Base-by-base conservation (phyloP, 2,113 vertebrate genomes). In the Tachycineta bicolor region DNA sequence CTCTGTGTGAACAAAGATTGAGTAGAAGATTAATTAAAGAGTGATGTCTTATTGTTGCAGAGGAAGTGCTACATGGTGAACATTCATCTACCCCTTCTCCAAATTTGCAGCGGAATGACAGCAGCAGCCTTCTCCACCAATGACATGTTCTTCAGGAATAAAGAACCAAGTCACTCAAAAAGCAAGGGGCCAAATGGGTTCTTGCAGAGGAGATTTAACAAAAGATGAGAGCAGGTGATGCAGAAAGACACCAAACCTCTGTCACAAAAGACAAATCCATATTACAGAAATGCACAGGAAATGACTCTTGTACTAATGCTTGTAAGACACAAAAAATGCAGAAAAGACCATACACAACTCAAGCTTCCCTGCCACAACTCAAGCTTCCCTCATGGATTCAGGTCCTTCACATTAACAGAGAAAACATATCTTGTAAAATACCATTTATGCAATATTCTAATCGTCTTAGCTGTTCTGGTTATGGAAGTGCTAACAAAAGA, bases 401-500 rank as follows among this genome's bases (percentile, higher is more conserved):
- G 25, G 50, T 60, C 37, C 55, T 85, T 67, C 62, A 81, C 0
- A 0, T n/a, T 23, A 86, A 71, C 34, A 77, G 20, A 87, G 56
- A 43, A 74, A 91, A 49, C 2, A 3, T 3, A 39, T 2, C 4
- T 46, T 63, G 17, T 33, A 67, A 67, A 69, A 60, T 9, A 75
- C 17, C 31, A 77, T 29, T 43, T 37, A 37, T 25, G 20, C 44
- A 84, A 59, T 50, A 44, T 90, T 86, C 43, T 83, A 89, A 49
- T 69, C 46, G 16, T 67, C 79, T 81, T 20, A 70, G 74, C 44
- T 64, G 31, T 56, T 62, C 49, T 53, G 53, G 19, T 93, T 84
- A 60, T 14, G 52, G 55, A 90, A 75, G 29, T 89, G 26, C 74
- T 86, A 78, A 70, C 15, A 43, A 67, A 86, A 75, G 53, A 95